Percentiles rank a stretch among this genome's conserved stretches.
These are phyloP conservation scores for Zelostemma sp. DNA, from an alignment of 1,140 invertebrate genomes.

Conservation along the genomic window DNA sequence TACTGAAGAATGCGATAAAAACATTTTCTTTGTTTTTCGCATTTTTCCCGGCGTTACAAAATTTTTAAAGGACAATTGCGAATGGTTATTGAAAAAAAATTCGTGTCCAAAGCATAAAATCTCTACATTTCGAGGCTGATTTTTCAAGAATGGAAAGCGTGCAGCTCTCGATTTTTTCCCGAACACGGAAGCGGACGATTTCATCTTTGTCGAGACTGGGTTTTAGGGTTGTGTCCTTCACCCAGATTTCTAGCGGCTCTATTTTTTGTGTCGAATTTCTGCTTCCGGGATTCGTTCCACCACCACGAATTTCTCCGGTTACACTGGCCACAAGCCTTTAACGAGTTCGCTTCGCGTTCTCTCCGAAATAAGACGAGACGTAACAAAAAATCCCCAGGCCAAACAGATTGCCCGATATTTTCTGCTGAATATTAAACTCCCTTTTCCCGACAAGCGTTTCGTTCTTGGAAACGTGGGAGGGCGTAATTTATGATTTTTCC, in stretches of 20 bases:
- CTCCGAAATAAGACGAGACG: neutral
- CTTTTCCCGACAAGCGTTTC: too few relatives aligned
- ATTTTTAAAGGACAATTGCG: too few relatives aligned
- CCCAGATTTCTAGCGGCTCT: slow-evolving; percentile 45
- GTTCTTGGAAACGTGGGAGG: too few relatives aligned
- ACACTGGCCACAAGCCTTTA: slow-evolving; percentile 59
- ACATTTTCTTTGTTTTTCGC: too few relatives aligned
- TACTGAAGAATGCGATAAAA: too few relatives aligned
- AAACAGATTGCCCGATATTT: neutral
- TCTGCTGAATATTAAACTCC: neutral
- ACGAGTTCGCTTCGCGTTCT: slow-evolving; percentile 23
- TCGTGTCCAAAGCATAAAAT: neutral
- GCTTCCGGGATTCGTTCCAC: slow-evolving; percentile 46
- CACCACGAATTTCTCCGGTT: slow-evolving; percentile 50
- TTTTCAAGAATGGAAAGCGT: slow-evolving; percentile 23
- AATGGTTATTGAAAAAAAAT: neutral
- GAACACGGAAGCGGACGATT: slow-evolving; percentile 37
- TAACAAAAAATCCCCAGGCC: slow-evolving; percentile 14
- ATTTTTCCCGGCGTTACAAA: too few relatives aligned
- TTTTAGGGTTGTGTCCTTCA: slow-evolving; percentile 46
- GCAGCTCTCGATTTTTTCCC: slow-evolving; percentile 54
- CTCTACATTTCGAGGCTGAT: neutral
- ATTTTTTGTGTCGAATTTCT: slow-evolving; percentile 38
- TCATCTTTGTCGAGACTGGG: slow-evolving; percentile 29
- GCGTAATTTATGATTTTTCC: neutral